Percentiles rank a stretch among this genome's conserved stretches.
These are phyloP conservation scores for Muntiacus reevesi DNA, from an alignment of 2,113 vertebrate species.

Conservation along the genomic window DNA sequence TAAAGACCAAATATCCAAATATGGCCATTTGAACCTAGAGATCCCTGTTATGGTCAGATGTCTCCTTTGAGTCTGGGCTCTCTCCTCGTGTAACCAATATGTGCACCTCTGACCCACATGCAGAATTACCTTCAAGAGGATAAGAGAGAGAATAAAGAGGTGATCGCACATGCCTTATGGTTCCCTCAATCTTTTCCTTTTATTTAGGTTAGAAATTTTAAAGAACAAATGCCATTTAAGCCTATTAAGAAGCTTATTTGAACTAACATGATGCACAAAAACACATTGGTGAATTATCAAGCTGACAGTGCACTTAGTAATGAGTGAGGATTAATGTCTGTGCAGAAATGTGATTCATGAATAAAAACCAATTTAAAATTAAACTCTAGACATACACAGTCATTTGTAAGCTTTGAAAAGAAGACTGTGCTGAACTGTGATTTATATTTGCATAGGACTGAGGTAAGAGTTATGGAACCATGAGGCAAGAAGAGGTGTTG, in stretches of 20 bases:
- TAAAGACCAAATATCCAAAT: background rate
- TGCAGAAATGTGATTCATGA: conserved; percentile 68
- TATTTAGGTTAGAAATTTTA: conserved; percentile 41
- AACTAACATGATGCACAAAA: conserved; percentile 58
- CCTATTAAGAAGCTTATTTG: conserved; percentile 64
- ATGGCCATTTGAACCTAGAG: background rate
- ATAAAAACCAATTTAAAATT: conserved; percentile 70
- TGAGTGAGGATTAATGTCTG: conserved; percentile 70
- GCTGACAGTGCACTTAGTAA: conserved; percentile 70
- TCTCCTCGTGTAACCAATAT: background rate
- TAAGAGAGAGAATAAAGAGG: background rate
- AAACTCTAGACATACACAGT: conserved; percentile 58
- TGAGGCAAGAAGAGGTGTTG: background rate
- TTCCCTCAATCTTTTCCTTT: conserved; percentile 22
- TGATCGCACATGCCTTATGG: background rate
- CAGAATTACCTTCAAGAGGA: background rate
- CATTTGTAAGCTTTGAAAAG: conserved; percentile 69
- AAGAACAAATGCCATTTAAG: conserved; percentile 50
- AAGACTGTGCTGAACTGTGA: conserved; percentile 25
- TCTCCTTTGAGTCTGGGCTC: background rate
- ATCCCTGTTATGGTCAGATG: background rate
- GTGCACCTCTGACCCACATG: background rate
- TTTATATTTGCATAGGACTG: background rate
- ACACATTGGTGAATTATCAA: conserved; percentile 67
- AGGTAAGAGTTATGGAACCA: background rate